These are phyloP conservation scores for Eupithecia vulgata DNA, from an alignment of 2,888 invertebrate genomes.

Conservation along the genomic window DNA sequence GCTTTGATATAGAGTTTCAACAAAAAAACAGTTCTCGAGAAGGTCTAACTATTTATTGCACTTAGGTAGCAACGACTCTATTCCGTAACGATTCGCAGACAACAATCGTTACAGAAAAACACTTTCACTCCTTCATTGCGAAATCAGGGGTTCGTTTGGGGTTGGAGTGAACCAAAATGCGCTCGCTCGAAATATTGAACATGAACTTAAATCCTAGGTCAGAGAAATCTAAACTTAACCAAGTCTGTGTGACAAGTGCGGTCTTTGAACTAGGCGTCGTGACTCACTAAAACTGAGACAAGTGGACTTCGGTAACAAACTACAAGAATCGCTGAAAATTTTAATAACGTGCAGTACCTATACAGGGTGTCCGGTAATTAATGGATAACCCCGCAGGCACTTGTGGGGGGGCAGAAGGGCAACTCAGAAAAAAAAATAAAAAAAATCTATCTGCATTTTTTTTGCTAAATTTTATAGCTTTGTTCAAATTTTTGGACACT, in stretches of 20 bases:
- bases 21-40: too few species aligned
- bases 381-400: too few species aligned
- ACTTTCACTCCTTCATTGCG: neutral
- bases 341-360: neutral
- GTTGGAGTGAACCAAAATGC: neutral
- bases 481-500: too few species aligned
- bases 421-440: too few species aligned
- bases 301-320: slow-evolving; percentile 1
- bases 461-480: too few species aligned
- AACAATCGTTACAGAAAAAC: neutral
- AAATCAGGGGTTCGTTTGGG: neutral
- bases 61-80: neutral
- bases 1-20: too few species aligned
- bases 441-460: too few species aligned
- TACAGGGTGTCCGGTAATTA: too few species aligned
- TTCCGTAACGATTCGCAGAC: neutral
- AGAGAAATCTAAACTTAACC: slow-evolving; percentile 18
- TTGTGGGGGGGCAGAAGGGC: too few species aligned
- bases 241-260: slow-evolving; percentile 11
- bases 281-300: slow-evolving; percentile 17
- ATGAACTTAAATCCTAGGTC: slow-evolving; percentile 21
- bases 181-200: neutral
- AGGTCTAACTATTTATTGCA: neutral
- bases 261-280: slow-evolving; percentile 17
- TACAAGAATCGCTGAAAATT: neutral